Evolutionary conservation across 2,113 vertebrate genomes (phyloP).

Genomic region (Ascaphus truei): DNA sequence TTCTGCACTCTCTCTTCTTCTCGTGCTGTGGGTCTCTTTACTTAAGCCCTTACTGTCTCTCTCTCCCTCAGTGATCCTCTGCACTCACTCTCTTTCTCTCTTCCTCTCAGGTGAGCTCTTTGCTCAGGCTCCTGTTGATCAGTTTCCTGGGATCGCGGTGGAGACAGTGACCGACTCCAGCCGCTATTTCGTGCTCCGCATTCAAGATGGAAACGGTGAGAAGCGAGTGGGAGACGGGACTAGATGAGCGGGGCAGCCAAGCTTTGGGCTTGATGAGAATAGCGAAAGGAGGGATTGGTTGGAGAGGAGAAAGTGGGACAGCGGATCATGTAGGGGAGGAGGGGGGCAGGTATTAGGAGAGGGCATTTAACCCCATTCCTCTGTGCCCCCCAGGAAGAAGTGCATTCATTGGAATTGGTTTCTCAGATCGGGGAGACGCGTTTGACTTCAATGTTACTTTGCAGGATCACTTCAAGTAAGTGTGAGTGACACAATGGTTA

Average conservation of each 20-base stretch:
- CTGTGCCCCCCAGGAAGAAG: slow-evolving; percentile 74
- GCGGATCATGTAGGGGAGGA: background rate
- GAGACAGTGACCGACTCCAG: slow-evolving; percentile 92
- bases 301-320: background rate
- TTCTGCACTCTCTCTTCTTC: too few species aligned
- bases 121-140: slow-evolving; percentile 84
- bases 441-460: slow-evolving; percentile 97
- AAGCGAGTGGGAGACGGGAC: background rate
- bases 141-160: slow-evolving; percentile 83
- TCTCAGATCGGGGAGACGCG: slow-evolving; percentile 90
- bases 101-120: slow-evolving; percentile 82
- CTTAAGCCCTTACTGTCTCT: too few species aligned
- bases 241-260: background rate
- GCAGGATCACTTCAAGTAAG: slow-evolving; percentile 97
- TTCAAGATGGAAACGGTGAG: slow-evolving; percentile 86
- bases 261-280: background rate
- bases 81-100: background rate
- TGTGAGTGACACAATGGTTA: background rate
- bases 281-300: background rate
- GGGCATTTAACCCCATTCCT: background rate
- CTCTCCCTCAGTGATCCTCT: too few species aligned
- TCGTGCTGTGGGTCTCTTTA: too few species aligned
- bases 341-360: background rate
- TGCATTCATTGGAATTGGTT: slow-evolving; percentile 95
- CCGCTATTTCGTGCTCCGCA: slow-evolving; percentile 89